phyloP scores from a whole-genome alignment of 2,888 invertebrate species.

The Cerceris rybyensis region DNA sequence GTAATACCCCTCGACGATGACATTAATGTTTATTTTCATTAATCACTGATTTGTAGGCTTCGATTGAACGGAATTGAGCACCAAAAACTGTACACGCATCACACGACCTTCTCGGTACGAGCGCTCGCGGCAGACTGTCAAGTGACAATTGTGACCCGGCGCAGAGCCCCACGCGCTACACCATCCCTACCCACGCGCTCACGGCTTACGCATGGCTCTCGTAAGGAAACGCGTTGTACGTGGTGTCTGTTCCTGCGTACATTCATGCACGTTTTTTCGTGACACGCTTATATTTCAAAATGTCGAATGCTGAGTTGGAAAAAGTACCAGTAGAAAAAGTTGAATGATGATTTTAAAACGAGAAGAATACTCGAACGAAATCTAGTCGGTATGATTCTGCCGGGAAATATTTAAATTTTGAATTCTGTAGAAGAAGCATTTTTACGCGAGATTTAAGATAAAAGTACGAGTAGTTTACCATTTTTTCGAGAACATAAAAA shows the following conservation, averaged over 20 bases:
- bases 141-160: constrained; percentile 73
- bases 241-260: neutral
- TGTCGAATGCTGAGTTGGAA: neutral
- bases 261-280: neutral
- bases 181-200: constrained; percentile 46
- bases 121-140: constrained; percentile 75
- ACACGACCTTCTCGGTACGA: constrained; percentile 58
- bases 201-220: constrained; percentile 43
- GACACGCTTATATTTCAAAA: neutral
- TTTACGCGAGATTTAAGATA: too few relatives aligned
- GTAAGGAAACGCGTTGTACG: constrained; percentile 11
- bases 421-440: too few relatives aligned
- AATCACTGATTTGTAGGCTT: constrained; percentile 16
- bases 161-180: constrained; percentile 63
- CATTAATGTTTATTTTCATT: constrained; percentile 57
- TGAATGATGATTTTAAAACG: too few relatives aligned
- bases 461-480: too few relatives aligned
- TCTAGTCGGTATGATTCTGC: too few relatives aligned
- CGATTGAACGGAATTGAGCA: neutral
- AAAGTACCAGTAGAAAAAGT: neutral
- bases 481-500: too few relatives aligned
- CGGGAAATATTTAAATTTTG: too few relatives aligned
- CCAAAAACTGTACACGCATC: neutral
- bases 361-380: too few relatives aligned
- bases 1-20: constrained; percentile 45